Evolutionary conservation across 2,888 invertebrate species (phyloP), one percentile per base, ranked within the genome.

Genomic region (Trypoxylon attenuatum): DNA sequence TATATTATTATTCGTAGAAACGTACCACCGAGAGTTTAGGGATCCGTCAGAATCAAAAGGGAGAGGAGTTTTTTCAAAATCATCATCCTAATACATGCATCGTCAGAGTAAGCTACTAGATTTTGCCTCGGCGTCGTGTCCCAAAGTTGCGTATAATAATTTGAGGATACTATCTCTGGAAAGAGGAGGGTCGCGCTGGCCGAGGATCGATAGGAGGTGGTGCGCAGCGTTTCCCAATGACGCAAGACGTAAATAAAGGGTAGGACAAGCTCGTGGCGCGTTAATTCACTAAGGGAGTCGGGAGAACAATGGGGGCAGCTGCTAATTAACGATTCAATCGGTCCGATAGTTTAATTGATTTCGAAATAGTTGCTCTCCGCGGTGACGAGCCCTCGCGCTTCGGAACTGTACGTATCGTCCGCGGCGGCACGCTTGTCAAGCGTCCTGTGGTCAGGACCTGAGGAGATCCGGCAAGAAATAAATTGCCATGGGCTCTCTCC

Each of bases 401-500:
- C 45, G 73, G 67, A 76, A 80, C 78, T 78, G 76, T 75, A 75
- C 68, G 65, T 43, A n/a, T n/a, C n/a, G n/a, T n/a, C 65, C 67
- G 55, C 51, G 55, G 61, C 50, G 33, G 13, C 52, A 69, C 71
- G 74, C 70, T 69, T 56, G 71, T 64, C 73, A 58, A 38, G 64
- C 72, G 69, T 60, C 64, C 71, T 78, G 81, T 66, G 82, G 82
- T 82, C 80, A 78, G 77, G 61, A 62, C 43, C 39, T 47, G 51
- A 29, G 52, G 70, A 77, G 79, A 79, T 77, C 73, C 73, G 77
- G 81, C 85, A 87, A 87, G 86, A 87, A 87, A 84, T 83, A 86
- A 85, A 86, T 87, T 86, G 81, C 80, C 71, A n/a, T n/a, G 59
- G 65, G 41, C 62, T 46, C 41, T 57, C 41, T 56, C 45, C 60